These are phyloP conservation scores for Drosophila seguyi DNA, from an alignment of 1,140 invertebrate species.

Conservation along the genomic window DNA sequence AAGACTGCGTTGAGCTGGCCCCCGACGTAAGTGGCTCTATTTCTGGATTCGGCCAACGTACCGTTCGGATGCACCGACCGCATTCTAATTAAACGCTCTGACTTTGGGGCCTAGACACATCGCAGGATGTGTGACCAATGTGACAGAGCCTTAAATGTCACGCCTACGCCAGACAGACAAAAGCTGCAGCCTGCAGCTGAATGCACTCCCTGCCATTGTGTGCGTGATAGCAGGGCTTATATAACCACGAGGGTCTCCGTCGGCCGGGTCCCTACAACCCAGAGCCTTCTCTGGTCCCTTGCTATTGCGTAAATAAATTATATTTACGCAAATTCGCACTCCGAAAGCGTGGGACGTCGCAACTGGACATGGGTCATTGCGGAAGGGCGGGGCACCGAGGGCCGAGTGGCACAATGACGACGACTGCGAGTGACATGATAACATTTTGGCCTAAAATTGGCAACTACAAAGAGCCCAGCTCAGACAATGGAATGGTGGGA, in stretches of 20 bases:
- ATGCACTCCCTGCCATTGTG: constrained; percentile 40
- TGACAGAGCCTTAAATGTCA: constrained; percentile 80
- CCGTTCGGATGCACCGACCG: constrained; percentile 35
- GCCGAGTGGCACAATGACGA: constrained; percentile 57
- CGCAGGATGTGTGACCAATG: constrained; percentile 49
- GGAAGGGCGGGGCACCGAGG: neutral
- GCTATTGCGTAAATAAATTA: constrained; percentile 83
- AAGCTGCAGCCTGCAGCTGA: constrained; percentile 31
- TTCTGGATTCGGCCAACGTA: constrained; percentile 2
- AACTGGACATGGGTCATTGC: constrained; percentile 17
- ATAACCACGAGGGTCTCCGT: constrained; percentile 60
- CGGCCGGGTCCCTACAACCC: constrained; percentile 2
- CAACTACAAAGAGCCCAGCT: constrained; percentile 54
- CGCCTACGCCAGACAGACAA: constrained; percentile 52
- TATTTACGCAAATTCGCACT: constrained; percentile 83
- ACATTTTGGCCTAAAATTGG: constrained; percentile 84
- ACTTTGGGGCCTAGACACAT: constrained; percentile 53
- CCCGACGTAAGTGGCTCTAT: neutral
- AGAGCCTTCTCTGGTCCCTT: constrained; percentile 48
- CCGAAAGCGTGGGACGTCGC: constrained; percentile 55
- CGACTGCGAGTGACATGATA: constrained; percentile 82
- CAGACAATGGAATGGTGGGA: constrained; percentile 61
- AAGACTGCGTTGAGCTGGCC: neutral
- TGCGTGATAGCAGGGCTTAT: constrained; percentile 61
- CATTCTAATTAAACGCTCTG: constrained; percentile 79